Base-by-base conservation (phyloP, 64 coral and sea anemone genomes). In the Pocillopora verrucosa region DNA sequence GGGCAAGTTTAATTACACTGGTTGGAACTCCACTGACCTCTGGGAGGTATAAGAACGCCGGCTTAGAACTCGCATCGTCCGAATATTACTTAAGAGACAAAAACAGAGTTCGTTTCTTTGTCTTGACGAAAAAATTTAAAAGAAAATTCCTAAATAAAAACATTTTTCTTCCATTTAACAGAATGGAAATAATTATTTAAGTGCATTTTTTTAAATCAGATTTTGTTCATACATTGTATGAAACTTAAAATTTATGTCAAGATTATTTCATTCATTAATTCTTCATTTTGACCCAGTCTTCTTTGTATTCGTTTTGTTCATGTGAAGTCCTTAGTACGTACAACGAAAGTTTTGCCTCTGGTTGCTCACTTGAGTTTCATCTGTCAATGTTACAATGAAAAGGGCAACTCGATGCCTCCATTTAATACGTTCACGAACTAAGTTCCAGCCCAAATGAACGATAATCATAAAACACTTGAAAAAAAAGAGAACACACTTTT, bases 171-270 rank as follows among this genome's bases (percentile, higher is more conserved):
- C 22, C 75, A 19, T 36, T 2, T 37, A 77, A 14, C 9, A 11
- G 56, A 77, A 57, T 77, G 36, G 22, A 56, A 37, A 77, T 56
- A 56, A 77, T 77, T 77, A 77, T 77, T 77, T 77, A 77, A 77
- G 75, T 16, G 36, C 38, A 56, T 77, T 56, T 19, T 45, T 77
- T 5, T 77, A 36, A 30, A 77, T 77, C 56, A 38, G 36, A 51
- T 77, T 56, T 56, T 56, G 19, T 19, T 45, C 16, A 6, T 20
- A 25, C 10, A 70, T 25, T 26, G 20, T 70, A 70, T 25, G 25
- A 70, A 70, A n/a, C 25, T 20, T 11, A 70, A 70, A 70, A 0
- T 26, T 20, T n/a, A 25, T 10, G 20, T n/a, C 67, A 30, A 70
- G 20, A 20, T 22, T 77, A 17, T 77, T 77, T 56, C 75, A n/a